A percentile compares a stretch with the other conserved stretches of the same genome.
Conservation (phyloP, 2,888 invertebrate species). For the Rotaria magnacalcarata region DNA sequence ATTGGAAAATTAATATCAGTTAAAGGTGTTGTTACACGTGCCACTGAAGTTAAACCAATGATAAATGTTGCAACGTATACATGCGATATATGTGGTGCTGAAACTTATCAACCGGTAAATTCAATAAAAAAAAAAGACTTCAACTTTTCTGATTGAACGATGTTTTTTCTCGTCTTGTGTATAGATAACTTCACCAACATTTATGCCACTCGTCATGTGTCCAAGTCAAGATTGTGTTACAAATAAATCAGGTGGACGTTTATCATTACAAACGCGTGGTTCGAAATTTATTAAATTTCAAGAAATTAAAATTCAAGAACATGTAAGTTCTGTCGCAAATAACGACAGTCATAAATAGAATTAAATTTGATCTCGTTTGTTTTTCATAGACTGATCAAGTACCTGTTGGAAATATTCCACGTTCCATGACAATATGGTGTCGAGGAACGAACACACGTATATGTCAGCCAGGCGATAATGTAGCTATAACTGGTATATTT, state of each 20-base stretch:
- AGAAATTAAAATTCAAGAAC: slow-evolving; percentile 94
- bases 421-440: slow-evolving; percentile 82
- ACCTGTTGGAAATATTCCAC: slow-evolving; percentile 93
- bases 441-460: slow-evolving; percentile 84
- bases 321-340: neutral
- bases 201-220: slow-evolving; percentile 82
- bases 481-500: slow-evolving; percentile 83
- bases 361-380: no score
- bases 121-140: no score
- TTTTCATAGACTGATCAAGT: slow-evolving; percentile 76
- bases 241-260: slow-evolving; percentile 80
- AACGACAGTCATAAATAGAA: no score
- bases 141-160: neutral
- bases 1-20: slow-evolving; percentile 85
- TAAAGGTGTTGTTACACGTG: slow-evolving; percentile 81
- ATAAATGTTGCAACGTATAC: slow-evolving; percentile 97
- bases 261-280: slow-evolving; percentile 89
- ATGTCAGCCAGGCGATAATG: slow-evolving; percentile 88
- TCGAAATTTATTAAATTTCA: slow-evolving; percentile 97
- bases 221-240: slow-evolving; percentile 86
- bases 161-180: neutral
- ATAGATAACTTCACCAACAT: slow-evolving; percentile 66
- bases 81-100: slow-evolving; percentile 93
- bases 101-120: slow-evolving; percentile 80
- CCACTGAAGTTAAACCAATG: slow-evolving; percentile 94